Evolutionary conservation across 2,888 invertebrate genomes (phyloP), one percentile per base, ranked within the genome.

Genomic region (Rhamphomyia laevipes): DNA sequence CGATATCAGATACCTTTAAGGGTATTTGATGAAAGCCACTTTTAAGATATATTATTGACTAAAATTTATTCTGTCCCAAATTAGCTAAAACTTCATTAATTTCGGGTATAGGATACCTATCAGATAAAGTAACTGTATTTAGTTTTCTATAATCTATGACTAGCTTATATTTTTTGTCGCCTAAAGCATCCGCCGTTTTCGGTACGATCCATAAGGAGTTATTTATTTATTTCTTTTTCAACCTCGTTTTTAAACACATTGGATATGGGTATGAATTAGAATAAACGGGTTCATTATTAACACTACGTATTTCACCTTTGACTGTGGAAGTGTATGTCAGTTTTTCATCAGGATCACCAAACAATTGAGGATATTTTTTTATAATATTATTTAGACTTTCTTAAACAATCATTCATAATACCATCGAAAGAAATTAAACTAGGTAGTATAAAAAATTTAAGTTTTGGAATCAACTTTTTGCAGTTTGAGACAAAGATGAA

Each of bases 401-500:
- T 51, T 2, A 48, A 35, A 2, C 21, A 45, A 13, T 51, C 51
- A 12, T 51, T 51, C 11, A 51, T 51, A 6, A 50, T 50, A 4
- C 47, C 50, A 12, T 43, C 12, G 7, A 50, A 47, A 11, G 50
- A 23, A 7, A 16, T 21, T 6, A 48, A 16, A 13, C 16, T 46
- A 9, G 43, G 41, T 6, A 51, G 35, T 10, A 51, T 43, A 16
- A 49, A 51, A 17, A 49, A 51, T 44, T 51, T 51, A 13, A 48
- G n/a, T 40, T 48, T 46, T 31, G 37, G 17, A 18, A 15, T 37
- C n/a, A n/a, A 37, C n/a, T 17, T 55, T 55, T 41, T 56, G 44
- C 11, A 53, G 10, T 23, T 54, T 49, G 7, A 57, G 38, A 27
- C 53, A n/a, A n/a, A n/a, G n/a, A n/a, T n/a, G n/a, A n/a, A n/a